A percentile compares a stretch with the other conserved stretches of the same genome.
Conservation (phyloP, 2,113 vertebrate genomes). For the Poeciliopsis prolifica region DNA sequence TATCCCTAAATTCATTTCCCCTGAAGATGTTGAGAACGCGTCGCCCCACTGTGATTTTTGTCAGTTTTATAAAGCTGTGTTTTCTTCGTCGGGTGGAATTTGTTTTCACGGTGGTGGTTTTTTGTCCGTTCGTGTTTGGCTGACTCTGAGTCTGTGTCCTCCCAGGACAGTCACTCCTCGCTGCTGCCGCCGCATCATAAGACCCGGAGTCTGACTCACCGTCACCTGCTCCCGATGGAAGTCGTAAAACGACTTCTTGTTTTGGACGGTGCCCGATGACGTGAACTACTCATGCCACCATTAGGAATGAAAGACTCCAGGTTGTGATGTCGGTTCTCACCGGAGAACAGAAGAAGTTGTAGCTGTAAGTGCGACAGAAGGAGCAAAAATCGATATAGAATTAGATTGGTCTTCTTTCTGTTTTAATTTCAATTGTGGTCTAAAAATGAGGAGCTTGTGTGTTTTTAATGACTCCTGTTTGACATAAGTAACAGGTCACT, state of each 20-base stretch:
- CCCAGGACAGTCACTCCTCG: constrained; percentile 22
- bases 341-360: not conserved
- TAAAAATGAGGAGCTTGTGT: not conserved
- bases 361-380: not conserved
- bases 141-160: constrained; percentile 34
- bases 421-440: not conserved
- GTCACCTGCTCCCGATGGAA: constrained; percentile 27
- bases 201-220: constrained; percentile 59
- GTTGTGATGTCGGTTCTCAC: not conserved
- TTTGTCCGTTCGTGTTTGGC: constrained; percentile 53
- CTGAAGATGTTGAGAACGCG: constrained; percentile 37
- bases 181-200: constrained; percentile 32
- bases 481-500: not conserved
- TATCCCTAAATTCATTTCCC: not conserved
- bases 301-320: constrained; percentile 13
- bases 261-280: constrained; percentile 29
- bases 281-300: constrained; percentile 1
- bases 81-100: constrained; percentile 26
- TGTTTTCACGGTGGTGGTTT: constrained; percentile 56
- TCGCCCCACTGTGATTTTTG: constrained; percentile 50
- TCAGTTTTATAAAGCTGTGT: constrained; percentile 58
- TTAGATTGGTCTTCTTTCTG: not conserved
- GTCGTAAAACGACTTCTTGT: not conserved
- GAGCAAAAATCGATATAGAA: not conserved
- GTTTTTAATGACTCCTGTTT: not conserved